phyloP scores from a whole-genome alignment of 2,888 invertebrate species.

The Hydraecia micacea region DNA sequence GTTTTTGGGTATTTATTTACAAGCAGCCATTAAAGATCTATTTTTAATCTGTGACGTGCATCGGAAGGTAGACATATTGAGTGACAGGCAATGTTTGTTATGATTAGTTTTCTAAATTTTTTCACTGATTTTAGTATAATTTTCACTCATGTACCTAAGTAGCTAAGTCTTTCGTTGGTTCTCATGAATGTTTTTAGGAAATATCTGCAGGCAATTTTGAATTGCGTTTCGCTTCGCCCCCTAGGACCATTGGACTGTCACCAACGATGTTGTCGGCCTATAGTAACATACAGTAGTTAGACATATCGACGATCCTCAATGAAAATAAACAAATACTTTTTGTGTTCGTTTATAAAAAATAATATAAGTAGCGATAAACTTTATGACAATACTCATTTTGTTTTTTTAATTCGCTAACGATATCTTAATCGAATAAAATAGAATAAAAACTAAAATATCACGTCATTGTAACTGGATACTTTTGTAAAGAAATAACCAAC shows the following conservation, averaged over 20 bases:
- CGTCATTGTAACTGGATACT: constrained; percentile 23
- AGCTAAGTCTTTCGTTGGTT: neutral
- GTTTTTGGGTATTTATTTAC: constrained; percentile 12
- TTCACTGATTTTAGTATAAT: neutral
- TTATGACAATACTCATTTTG: constrained; percentile 30
- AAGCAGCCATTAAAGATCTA: neutral
- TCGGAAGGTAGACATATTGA: neutral
- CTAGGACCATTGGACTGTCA: neutral
- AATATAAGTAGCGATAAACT: neutral
- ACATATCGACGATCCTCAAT: neutral
- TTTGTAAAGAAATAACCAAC: neutral
- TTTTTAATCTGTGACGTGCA: neutral
- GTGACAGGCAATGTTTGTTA: neutral
- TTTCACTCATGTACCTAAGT: neutral
- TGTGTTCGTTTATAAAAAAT: neutral
- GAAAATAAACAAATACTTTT: neutral
- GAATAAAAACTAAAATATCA: constrained; percentile 19
- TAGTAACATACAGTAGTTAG: neutral
- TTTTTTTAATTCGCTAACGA: constrained; percentile 27
- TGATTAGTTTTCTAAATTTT: neutral
- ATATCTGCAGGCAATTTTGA: neutral
- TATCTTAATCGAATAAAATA: constrained; percentile 27
- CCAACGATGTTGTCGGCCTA: neutral
- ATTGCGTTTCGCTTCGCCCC: neutral
- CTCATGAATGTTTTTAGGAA: neutral